Percentiles rank a stretch among this genome's conserved stretches.
Conservation (phyloP, 2,113 vertebrate genomes). For the Apistogramma diplotaenia region DNA sequence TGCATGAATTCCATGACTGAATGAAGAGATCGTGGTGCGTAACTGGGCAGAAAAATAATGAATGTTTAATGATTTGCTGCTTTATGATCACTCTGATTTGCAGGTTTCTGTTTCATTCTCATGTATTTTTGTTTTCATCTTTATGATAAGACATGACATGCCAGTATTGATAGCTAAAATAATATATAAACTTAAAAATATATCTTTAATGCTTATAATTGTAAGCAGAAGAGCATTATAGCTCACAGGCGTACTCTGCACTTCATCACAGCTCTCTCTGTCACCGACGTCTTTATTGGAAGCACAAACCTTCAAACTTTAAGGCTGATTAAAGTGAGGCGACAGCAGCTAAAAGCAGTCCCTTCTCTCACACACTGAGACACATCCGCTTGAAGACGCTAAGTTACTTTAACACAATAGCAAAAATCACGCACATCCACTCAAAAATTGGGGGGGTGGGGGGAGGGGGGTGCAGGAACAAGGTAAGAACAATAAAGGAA, state of each 20-base stretch:
- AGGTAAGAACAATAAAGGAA: too few relatives aligned
- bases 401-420: too few relatives aligned
- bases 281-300: not conserved
- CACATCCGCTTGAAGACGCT: not conserved
- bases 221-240: too few relatives aligned
- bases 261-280: not conserved
- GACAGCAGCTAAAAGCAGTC: not conserved
- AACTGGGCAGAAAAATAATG: not conserved
- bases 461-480: too few relatives aligned
- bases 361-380: not conserved
- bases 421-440: too few relatives aligned
- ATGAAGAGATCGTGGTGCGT: not conserved
- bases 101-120: not conserved
- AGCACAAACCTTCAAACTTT: not conserved
- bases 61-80: not conserved
- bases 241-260: not conserved
- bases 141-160: not conserved
- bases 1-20: not conserved
- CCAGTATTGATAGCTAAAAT: too few relatives aligned
- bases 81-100: not conserved
- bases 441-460: too few relatives aligned
- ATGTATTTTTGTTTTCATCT: not conserved
- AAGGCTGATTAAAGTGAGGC: not conserved
- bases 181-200: too few relatives aligned
- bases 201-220: too few relatives aligned